Evolutionary conservation across 2,113 vertebrate genomes (phyloP).

Genomic region (Campylomormyrus numenius): DNA sequence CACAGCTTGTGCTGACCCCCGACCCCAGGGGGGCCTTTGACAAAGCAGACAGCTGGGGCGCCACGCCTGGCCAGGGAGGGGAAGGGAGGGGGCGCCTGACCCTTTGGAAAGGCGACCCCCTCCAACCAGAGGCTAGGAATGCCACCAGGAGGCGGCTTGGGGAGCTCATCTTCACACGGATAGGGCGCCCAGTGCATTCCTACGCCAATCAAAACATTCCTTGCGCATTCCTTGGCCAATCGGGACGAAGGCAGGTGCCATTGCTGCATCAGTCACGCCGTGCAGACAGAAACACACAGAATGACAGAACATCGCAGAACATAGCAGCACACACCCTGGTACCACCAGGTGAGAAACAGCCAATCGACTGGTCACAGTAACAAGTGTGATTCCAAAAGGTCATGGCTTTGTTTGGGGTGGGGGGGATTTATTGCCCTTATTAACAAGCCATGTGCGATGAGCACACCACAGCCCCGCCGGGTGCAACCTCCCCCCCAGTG

Average conservation of each 20-base stretch:
- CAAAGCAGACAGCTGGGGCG: constrained; percentile 6
- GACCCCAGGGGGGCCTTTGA: constrained; percentile 26
- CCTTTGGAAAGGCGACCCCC: neutral
- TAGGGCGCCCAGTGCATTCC: neutral
- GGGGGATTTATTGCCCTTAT: neutral
- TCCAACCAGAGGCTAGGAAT: neutral
- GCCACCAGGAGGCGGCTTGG: neutral
- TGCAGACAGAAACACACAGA: neutral
- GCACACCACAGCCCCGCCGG: neutral
- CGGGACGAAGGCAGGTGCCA: neutral
- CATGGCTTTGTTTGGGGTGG: neutral
- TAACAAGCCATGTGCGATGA: neutral
- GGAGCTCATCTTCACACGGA: neutral
- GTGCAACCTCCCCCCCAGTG: neutral
- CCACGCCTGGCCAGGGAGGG: neutral
- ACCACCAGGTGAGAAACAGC: neutral
- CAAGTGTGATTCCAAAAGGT: neutral
- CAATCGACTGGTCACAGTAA: neutral
- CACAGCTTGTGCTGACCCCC: constrained; percentile 54
- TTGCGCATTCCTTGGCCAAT: neutral
- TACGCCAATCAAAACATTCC: constrained; percentile 1
- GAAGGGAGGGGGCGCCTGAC: neutral
- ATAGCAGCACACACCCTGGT: neutral
- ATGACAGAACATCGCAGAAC: neutral
- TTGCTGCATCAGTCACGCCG: neutral